Conservation (phyloP, 2,888 invertebrate species). For the Pyralis farinalis region DNA sequence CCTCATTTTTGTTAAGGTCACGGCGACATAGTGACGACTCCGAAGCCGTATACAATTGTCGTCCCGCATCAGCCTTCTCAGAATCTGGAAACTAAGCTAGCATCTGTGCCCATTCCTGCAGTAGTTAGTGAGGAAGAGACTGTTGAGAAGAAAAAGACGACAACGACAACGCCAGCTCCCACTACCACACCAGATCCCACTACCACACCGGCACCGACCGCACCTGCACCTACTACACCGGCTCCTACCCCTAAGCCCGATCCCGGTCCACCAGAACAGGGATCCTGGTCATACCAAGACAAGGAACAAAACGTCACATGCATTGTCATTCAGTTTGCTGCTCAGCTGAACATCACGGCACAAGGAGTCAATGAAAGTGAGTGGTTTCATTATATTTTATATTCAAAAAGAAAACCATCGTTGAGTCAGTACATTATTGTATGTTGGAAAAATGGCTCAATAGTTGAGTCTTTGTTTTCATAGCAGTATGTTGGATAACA, state of each 20-base stretch:
- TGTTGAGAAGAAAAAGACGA: not conserved
- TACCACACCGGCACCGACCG: conserved; percentile 18
- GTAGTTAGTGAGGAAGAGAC: no score
- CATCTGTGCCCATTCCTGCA: no score
- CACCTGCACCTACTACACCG: conserved; percentile 33
- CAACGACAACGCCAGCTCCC: not conserved
- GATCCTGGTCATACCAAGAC: conserved; percentile 47
- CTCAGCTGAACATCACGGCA: conserved; percentile 83
- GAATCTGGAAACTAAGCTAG: not conserved
- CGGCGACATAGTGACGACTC: conserved; percentile 19
- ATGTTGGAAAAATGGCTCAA: no score
- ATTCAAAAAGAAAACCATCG: no score
- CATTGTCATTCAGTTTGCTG: conserved; percentile 84
- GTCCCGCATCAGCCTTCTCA: not conserved
- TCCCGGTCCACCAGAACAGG: conserved; percentile 47
- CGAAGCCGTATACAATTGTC: conserved; percentile 16
- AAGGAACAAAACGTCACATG: conserved; percentile 76
- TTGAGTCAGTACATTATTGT: no score
- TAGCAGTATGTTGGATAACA: no score
- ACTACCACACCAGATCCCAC: conserved; percentile 4
- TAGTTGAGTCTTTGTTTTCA: no score
- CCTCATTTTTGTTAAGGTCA: conserved; percentile 26
- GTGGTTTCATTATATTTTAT: conserved; percentile 24
- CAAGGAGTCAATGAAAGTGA: conserved; percentile 46
- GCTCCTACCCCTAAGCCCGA: conserved; percentile 32